phyloP scores from a whole-genome alignment of 2,888 invertebrate genomes.

The Drosophila hamatofila region DNA sequence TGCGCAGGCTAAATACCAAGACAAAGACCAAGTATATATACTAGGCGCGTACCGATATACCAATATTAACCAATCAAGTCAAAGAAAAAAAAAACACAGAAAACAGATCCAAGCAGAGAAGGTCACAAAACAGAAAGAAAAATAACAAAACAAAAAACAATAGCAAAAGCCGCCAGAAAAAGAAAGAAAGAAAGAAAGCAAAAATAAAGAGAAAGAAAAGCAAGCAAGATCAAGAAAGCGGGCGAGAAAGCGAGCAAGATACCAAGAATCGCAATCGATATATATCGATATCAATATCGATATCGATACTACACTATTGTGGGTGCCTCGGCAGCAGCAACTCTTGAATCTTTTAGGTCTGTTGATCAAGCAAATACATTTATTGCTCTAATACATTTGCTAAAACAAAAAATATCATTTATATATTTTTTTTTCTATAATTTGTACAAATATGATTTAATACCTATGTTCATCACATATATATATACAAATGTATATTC shows the following conservation, averaged over 20 bases:
- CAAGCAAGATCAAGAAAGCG: slow-evolving; percentile 19
- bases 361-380: slow-evolving; percentile 58
- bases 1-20: slow-evolving; percentile 24
- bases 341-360: slow-evolving; percentile 59
- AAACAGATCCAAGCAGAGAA: slow-evolving; percentile 13
- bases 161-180: slow-evolving; percentile 21
- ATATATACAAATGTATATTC: slow-evolving; percentile 16
- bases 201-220: slow-evolving; percentile 26
- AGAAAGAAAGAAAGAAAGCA: slow-evolving; percentile 21
- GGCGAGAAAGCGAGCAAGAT: slow-evolving; percentile 17
- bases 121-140: slow-evolving; percentile 37
- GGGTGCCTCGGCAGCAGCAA: slow-evolving; percentile 62
- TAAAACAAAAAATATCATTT: slow-evolving; percentile 46
- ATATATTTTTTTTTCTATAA: slow-evolving; percentile 15
- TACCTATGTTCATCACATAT: slow-evolving; percentile 46
- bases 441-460: slow-evolving; percentile 49
- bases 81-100: slow-evolving; percentile 27
- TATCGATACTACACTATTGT: slow-evolving; percentile 23
- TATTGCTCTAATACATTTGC: slow-evolving; percentile 60
- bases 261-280: slow-evolving; percentile 28
- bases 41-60: slow-evolving; percentile 48
- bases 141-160: neutral
- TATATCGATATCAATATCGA: slow-evolving; percentile 19
- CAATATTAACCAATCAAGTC: slow-evolving; percentile 21
- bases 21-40: slow-evolving; percentile 19